These are phyloP conservation scores for Narcine bancroftii DNA, from an alignment of 2,113 vertebrate genomes.

Conservation along the genomic window DNA sequence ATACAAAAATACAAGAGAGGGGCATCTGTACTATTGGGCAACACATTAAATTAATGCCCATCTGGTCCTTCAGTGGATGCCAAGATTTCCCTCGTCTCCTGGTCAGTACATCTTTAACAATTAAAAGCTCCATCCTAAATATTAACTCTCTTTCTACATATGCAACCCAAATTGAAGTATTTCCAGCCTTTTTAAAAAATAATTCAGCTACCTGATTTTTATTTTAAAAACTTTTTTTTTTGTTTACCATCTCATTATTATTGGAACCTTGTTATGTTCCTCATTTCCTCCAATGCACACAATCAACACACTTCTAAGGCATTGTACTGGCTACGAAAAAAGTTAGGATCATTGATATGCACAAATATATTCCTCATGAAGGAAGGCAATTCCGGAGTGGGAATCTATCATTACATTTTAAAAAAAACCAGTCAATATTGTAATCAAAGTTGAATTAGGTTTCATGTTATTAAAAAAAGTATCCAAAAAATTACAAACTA, in stretches of 20 bases:
- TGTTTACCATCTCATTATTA: no score
- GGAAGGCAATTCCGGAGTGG: background rate
- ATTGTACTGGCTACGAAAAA: background rate
- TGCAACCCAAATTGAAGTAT: no score
- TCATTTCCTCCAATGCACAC: no score
- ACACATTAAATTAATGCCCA: background rate
- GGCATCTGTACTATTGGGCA: background rate
- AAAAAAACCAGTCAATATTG: background rate
- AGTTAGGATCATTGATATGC: background rate
- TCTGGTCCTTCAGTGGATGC: background rate
- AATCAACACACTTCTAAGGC: no score
- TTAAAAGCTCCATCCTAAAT: no score
- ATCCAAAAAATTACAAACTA: no score
- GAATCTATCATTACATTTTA: background rate
- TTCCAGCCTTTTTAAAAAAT: no score
- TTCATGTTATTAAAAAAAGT: background rate
- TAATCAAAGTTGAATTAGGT: background rate
- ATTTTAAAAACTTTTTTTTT: no score
- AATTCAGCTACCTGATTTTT: no score
- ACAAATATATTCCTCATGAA: background rate
- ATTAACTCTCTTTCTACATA: no score
- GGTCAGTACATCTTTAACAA: background rate
- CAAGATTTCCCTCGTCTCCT: background rate
- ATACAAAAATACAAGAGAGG: background rate
- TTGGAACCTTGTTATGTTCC: no score